Conservation (phyloP, 2,113 vertebrate genomes). For the Oplegnathus fasciatus region DNA sequence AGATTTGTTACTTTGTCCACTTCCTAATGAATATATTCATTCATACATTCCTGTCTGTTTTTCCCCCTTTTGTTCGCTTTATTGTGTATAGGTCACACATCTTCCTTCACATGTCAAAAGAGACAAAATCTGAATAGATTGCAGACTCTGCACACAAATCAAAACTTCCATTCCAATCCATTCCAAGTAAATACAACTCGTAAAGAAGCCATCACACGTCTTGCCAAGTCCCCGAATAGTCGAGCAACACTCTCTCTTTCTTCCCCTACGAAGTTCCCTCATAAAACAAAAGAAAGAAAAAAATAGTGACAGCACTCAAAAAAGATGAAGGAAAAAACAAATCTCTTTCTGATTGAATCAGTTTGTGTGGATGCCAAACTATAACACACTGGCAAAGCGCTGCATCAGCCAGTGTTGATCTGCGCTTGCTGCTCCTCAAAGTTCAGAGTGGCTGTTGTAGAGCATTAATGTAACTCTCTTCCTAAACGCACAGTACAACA, state of each 20-base stretch:
- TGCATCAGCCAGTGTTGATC: constrained; percentile 12
- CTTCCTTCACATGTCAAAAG: not conserved
- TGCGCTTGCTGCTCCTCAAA: constrained; percentile 4
- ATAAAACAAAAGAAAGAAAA: not conserved
- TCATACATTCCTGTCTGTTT: not conserved
- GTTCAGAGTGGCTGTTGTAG: not conserved
- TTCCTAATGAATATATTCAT: not conserved
- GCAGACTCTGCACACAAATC: not conserved
- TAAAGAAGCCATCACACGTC: not conserved
- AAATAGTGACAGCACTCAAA: not conserved
- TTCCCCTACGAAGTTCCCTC: not conserved
- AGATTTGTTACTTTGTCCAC: not conserved
- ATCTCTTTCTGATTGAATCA: not conserved
- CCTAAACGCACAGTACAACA: constrained; percentile 17
- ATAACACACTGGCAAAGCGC: not conserved
- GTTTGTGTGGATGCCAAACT: not conserved
- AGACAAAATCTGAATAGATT: not conserved
- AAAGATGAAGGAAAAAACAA: not conserved
- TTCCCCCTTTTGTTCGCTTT: not conserved
- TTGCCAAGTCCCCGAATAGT: not conserved
- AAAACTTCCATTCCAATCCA: not conserved
- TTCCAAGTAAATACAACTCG: not conserved
- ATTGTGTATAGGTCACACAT: not conserved
- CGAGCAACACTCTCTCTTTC: no score
- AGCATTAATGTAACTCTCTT: constrained; percentile 27